A percentile compares a stretch with the other conserved stretches of the same genome.
Evolutionary conservation across 2,888 invertebrate species (phyloP).

Genomic region (Tetheella fluctuosa): DNA sequence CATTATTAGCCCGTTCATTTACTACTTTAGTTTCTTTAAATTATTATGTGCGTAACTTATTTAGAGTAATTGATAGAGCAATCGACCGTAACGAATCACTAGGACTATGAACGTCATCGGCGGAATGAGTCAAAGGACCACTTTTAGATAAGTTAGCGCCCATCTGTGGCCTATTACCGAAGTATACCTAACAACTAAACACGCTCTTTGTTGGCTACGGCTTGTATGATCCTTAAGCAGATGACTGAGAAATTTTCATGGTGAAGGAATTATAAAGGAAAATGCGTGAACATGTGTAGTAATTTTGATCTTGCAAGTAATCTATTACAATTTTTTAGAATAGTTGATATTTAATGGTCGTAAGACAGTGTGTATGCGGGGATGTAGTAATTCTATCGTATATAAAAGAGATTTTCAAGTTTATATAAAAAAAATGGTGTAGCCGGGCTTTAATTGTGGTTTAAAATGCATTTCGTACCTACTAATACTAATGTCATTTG

Average conservation of each 20-base stretch:
- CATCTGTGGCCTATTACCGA: conserved; percentile 29
- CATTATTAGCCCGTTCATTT: conserved; percentile 5
- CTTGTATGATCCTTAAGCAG: conserved; percentile 18
- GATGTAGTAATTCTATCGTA: background rate
- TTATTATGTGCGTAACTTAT: conserved; percentile 9
- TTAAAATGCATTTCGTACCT: too few relatives aligned
- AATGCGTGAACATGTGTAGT: background rate
- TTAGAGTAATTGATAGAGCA: conserved; percentile 4
- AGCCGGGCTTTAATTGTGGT: too few relatives aligned
- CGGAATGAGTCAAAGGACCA: conserved; percentile 21
- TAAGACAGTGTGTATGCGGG: too few relatives aligned
- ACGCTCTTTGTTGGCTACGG: conserved; percentile 26
- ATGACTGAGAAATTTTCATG: conserved; percentile 28
- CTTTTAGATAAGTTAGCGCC: conserved; percentile 17
- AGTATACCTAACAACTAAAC: conserved; percentile 26
- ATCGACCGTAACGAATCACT: conserved; percentile 11
- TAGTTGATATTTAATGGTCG: too few relatives aligned
- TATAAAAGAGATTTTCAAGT: too few relatives aligned
- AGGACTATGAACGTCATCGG: conserved; percentile 10
- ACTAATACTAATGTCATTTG: too few relatives aligned
- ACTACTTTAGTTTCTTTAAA: conserved; percentile 6
- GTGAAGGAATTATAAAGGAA: background rate
- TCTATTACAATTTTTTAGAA: too few relatives aligned
- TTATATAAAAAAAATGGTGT: too few relatives aligned
- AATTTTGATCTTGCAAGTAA: too few relatives aligned